These are phyloP conservation scores for Ophion costatus DNA, from an alignment of 2,888 invertebrate species.

Conservation along the genomic window DNA sequence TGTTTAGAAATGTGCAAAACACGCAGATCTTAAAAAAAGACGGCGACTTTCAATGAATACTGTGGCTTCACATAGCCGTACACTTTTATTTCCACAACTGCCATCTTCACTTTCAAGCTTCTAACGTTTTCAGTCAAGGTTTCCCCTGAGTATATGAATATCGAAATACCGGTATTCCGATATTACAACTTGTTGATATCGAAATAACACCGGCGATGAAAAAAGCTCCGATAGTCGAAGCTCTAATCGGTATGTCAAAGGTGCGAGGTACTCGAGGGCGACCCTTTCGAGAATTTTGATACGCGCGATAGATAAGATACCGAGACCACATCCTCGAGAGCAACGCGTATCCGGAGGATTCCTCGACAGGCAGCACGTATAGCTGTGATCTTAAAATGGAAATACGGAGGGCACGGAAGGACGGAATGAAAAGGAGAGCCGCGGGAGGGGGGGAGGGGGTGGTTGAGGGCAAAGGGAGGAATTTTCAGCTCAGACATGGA, in stretches of 20 bases:
- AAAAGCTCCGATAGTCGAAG: no score
- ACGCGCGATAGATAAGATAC: constrained; percentile 32
- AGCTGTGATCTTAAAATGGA: constrained; percentile 31
- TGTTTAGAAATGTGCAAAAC: no score
- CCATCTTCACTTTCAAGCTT: no score
- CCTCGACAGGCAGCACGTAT: not conserved
- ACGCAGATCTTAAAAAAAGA: no score
- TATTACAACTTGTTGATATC: no score
- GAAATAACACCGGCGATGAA: no score
- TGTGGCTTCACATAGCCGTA: no score
- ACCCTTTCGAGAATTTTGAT: constrained; percentile 12
- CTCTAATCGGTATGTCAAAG: not conserved
- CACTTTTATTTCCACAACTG: no score
- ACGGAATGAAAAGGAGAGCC: constrained; percentile 27
- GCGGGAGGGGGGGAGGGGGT: not conserved
- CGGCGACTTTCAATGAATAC: no score
- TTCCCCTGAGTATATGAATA: no score
- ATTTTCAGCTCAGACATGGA: constrained; percentile 37
- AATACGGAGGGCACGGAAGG: constrained; percentile 16
- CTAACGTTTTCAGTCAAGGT: no score
- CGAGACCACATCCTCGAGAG: not conserved
- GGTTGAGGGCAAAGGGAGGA: constrained; percentile 25
- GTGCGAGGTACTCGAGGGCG: not conserved
- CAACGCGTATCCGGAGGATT: not conserved
- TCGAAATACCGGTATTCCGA: no score